Evolutionary conservation across 2,888 invertebrate genomes (phyloP), one percentile per base, ranked within the genome.

Genomic region (Hydroisotoma schaefferi): DNA sequence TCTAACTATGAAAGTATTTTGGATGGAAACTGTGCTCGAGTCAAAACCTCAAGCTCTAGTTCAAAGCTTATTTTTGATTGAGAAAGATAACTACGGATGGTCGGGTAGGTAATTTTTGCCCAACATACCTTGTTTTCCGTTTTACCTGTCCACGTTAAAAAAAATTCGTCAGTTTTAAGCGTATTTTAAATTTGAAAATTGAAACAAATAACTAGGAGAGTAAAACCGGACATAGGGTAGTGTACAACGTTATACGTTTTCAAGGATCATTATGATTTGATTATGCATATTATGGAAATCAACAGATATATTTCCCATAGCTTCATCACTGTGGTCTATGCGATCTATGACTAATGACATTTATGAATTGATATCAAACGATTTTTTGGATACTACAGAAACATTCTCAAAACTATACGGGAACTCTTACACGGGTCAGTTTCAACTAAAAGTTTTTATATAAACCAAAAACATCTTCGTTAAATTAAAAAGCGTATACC

Each of bases 41-140:
- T 12, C 52, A 18, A 52, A 52, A 29, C 52, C 52, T 6, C 52
- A 52, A 23, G 52, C 52, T 29, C 20, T 52, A 5, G 5, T 52
- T 5, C 52, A 52, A 23, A 52, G 23, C 3, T 18, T 52, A 18
- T 52, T 52, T 37, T 25, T 52, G 5, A 10, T 49, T 10, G 49
- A 49, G 29, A 26, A 26, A n/a, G 25, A 6, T 49, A 18, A 18
- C 5, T n/a, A n/a, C n/a, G 25, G 22, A 22, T 10, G 10, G 33
- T 8, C 25, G 8, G 23, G n/a, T n/a, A n/a, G n/a, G n/a, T n/a
- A n/a, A n/a, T n/a, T n/a, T n/a, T n/a, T n/a, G n/a, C n/a, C n/a
- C n/a, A n/a, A n/a, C n/a, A n/a, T n/a, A n/a, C n/a, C n/a, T n/a
- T n/a, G n/a, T n/a, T n/a, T n/a, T n/a, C n/a, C n/a, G n/a, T n/a